A percentile compares a stretch with the other conserved stretches of the same genome.
Evolutionary conservation across 1,140 invertebrate species (phyloP).

Genomic region (Drosophila grimshawi): DNA sequence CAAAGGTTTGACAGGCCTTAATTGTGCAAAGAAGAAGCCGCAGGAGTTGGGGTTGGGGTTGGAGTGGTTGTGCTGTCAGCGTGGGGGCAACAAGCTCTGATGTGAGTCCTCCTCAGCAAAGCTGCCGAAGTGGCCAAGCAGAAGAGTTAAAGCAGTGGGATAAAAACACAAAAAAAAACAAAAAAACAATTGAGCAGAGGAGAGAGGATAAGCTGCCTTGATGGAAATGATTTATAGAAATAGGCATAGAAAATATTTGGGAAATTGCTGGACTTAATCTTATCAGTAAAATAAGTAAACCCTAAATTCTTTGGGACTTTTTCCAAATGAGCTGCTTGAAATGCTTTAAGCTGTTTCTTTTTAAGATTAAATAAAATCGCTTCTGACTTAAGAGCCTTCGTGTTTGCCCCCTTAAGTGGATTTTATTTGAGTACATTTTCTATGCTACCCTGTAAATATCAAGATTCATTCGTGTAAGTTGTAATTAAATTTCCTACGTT

Average conservation of each 20-base stretch:
- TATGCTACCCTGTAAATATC: no score
- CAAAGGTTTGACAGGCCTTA: constrained; percentile 82
- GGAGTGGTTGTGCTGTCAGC: not conserved
- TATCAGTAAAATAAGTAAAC: not conserved
- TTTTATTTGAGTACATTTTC: no score
- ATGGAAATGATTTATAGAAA: constrained; percentile 19
- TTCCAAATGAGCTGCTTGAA: not conserved
- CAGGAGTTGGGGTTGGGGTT: not conserved
- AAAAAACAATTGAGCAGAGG: constrained; percentile 7
- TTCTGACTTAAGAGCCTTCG: no score
- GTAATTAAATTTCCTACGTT: no score
- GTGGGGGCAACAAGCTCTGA: constrained; percentile 3
- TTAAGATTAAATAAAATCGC: no score
- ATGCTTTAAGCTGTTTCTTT: no score
- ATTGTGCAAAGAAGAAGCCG: constrained; percentile 46
- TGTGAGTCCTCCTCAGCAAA: constrained; percentile 6
- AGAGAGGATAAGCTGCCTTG: constrained; percentile 3
- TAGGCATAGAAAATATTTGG: not conserved
- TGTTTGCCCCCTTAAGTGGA: no score
- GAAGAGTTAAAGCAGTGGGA: constrained; percentile 17
- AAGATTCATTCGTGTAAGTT: no score
- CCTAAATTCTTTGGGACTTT: not conserved
- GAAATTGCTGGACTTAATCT: not conserved
- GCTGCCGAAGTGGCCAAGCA: constrained; percentile 18
- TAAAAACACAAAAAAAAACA: not conserved